Conservation (phyloP, 2,113 vertebrate genomes). For the Muscicapa adusta region DNA sequence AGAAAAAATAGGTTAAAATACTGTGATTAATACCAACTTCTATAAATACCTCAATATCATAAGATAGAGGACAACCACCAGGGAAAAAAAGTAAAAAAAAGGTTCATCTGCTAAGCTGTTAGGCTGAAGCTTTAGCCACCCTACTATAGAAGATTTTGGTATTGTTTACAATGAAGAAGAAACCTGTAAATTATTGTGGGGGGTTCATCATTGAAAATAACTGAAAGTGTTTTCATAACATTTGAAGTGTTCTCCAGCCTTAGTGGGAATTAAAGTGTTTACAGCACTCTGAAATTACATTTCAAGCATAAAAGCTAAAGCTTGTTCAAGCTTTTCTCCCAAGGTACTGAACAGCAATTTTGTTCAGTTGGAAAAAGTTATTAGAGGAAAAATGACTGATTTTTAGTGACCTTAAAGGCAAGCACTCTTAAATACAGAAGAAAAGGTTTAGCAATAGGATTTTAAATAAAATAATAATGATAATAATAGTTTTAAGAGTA, state of each 20-base stretch:
- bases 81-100: neutral
- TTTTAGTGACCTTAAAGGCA: neutral
- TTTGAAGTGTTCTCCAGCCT: neutral
- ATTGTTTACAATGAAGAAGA: neutral
- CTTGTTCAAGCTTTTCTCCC: neutral
- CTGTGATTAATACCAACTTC: neutral
- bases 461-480: neutral
- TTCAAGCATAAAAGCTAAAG: neutral
- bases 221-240: neutral
- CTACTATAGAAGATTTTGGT: neutral
- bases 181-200: neutral
- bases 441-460: neutral
- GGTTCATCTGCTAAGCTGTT: neutral
- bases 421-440: neutral
- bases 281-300: neutral
- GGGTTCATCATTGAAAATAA: neutral
- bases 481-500: neutral
- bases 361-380: neutral
- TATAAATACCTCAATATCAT: neutral
- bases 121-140: neutral
- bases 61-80: neutral
- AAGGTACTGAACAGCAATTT: neutral
- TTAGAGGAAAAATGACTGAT: neutral
- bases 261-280: neutral
- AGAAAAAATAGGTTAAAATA: neutral